These are phyloP conservation scores for Drosophila ohnishii DNA, from an alignment of 1,140 invertebrate genomes.

Conservation along the genomic window DNA sequence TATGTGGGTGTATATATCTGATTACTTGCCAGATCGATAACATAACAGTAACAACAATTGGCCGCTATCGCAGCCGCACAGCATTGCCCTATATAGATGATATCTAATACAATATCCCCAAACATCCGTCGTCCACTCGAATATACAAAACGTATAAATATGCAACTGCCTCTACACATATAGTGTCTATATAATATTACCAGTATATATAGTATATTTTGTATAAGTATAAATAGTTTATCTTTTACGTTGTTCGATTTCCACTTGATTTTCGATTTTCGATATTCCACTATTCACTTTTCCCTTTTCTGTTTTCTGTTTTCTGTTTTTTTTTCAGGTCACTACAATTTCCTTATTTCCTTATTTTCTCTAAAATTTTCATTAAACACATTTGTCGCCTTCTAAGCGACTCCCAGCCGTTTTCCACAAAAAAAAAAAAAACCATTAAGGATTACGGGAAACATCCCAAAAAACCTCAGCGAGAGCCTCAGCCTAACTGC, in stretches of 20 bases:
- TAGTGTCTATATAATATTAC: constrained; percentile 34
- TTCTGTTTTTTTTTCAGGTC: constrained; percentile 58
- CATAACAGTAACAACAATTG: constrained; percentile 68
- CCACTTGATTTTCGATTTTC: constrained; percentile 10
- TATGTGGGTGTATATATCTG: constrained; percentile 29
- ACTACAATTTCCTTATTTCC: constrained; percentile 70
- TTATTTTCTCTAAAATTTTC: constrained; percentile 23
- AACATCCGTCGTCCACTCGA: constrained; percentile 21
- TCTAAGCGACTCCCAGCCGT: constrained; percentile 63
- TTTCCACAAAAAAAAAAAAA: constrained; percentile 37
- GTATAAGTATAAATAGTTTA: constrained; percentile 58
- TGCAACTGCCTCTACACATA: constrained; percentile 49
- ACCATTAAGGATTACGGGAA: constrained; percentile 21
- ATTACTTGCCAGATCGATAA: constrained; percentile 44
- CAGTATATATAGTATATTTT: constrained; percentile 41
- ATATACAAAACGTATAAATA: constrained; percentile 77
- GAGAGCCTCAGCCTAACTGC: constrained; percentile 42
- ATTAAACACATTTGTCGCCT: constrained; percentile 15
- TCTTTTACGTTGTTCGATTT: constrained; percentile 40
- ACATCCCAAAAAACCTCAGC: constrained; percentile 25
- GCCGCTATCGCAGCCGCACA: constrained; percentile 47
- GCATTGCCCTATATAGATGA: constrained; percentile 52
- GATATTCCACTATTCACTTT: background rate
- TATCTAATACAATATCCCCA: constrained; percentile 49
- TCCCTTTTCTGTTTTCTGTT: background rate